Conservation (phyloP, 2,888 invertebrate genomes). For the Hecatera dysodea region DNA sequence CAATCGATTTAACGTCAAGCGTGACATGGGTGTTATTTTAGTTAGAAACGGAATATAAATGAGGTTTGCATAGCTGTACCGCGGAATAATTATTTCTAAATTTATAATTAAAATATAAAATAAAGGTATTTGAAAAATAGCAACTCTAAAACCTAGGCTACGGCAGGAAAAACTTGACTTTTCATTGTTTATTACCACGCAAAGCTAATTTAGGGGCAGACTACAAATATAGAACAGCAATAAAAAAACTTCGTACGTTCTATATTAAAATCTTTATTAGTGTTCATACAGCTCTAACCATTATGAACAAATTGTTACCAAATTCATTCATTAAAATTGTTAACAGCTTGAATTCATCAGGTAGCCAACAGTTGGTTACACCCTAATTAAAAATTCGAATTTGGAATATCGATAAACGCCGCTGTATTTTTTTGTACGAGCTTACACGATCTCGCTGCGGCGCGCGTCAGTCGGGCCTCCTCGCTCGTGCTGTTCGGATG, state of each 20-base stretch:
- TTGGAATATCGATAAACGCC: constrained; percentile 68
- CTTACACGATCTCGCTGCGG: constrained; percentile 60
- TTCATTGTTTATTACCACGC: constrained; percentile 23
- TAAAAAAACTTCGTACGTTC: constrained; percentile 1
- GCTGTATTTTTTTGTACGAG: constrained; percentile 69
- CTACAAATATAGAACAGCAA: constrained; percentile 2
- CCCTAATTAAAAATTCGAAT: constrained; percentile 70
- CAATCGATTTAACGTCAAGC: constrained; percentile 37
- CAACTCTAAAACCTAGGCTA: not conserved
- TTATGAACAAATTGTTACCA: constrained; percentile 6
- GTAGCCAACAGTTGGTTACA: constrained; percentile 59
- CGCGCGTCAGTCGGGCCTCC: constrained; percentile 74
- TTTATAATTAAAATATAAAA: constrained; percentile 7
- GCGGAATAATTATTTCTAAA: constrained; percentile 3
- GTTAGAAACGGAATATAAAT: constrained; percentile 34
- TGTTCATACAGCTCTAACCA: not conserved
- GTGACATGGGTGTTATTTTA: constrained; percentile 38
- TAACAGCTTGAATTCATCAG: constrained; percentile 35
- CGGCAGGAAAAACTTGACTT: not conserved
- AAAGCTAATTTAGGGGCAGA: constrained; percentile 1
- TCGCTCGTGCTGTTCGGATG: constrained; percentile 66
- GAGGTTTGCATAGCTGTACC: constrained; percentile 4
- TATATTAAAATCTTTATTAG: constrained; percentile 11
- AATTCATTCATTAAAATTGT: constrained; percentile 26
- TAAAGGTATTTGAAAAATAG: constrained; percentile 4